Evolutionary conservation across 2,888 invertebrate species (phyloP), one percentile per base, ranked within the genome.

Genomic region (Phengaris alcon): DNA sequence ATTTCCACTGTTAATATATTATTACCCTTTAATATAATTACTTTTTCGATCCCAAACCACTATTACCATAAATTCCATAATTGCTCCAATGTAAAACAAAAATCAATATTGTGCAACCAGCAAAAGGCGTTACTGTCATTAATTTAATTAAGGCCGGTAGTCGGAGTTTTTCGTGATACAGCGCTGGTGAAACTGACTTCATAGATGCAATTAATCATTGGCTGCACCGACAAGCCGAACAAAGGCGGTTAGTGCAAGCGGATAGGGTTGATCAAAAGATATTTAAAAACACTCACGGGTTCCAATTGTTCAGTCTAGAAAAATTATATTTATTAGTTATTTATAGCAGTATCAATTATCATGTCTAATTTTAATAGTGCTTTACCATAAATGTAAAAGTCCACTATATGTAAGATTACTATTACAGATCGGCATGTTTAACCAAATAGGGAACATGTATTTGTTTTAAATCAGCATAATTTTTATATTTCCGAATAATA

Each of bases 191-290:
- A 86, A 85, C 81, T 78, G 86, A 87, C 87, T 89, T 90, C 91
- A 90, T 90, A 88, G 89, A 88, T 85, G 86, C 86, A 82, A 93
- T 93, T 92, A 91, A 93, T 93, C 92, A 93, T 89, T 87, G 86
- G 83, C 81, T 79, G 79, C 82, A 81, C 82, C 81, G 85, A 82
- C 85, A 85, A 86, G 82, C 82, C 84, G 87, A 86, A 88, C 88
- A 88, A 88, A 88, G 84, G 86, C 83, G 75, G 75, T 74, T 74
- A 75, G 75, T 82, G 80, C 81, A 79, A 76, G 72, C 55, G 15
- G n/a, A 15, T 80, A 86, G 86, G 85, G 86, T 72, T 80, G 80
- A 15, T 70, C 44, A 54, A 51, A 22, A 59, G 22, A 22, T 59
- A 22, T 59, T 48, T 35, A 35, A 35, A 35, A 35, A 35, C 35